Evolutionary conservation across 1,140 invertebrate genomes (phyloP).

Genomic region (Diorhabda elongata): DNA sequence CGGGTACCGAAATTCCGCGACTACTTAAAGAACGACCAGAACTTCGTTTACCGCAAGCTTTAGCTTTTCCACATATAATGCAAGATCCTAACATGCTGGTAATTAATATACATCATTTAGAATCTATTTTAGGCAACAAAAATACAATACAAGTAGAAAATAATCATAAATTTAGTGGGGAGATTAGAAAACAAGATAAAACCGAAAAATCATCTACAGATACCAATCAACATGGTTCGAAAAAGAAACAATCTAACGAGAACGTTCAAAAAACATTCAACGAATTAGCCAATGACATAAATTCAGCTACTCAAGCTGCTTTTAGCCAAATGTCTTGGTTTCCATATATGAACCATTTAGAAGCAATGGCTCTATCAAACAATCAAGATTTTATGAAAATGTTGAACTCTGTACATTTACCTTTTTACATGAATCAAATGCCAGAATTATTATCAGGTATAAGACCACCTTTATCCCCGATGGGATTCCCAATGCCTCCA

Average conservation of each 20-base stretch:
- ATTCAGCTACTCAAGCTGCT: conserved; percentile 61
- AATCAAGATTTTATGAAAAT: conserved; percentile 53
- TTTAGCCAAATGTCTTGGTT: conserved; percentile 69
- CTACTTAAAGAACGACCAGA: conserved; percentile 66
- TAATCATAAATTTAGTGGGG: conserved; percentile 30
- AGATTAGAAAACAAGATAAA: conserved; percentile 28
- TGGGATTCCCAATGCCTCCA: conserved; percentile 49
- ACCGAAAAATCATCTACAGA: conserved; percentile 5
- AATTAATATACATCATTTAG: conserved; percentile 70
- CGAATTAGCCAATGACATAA: conserved; percentile 56
- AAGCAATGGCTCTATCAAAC: conserved; percentile 42
- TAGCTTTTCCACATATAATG: conserved; percentile 65
- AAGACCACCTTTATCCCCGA: conserved; percentile 44
- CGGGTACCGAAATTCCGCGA: conserved; percentile 70
- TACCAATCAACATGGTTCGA: neutral
- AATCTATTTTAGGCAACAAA: conserved; percentile 62
- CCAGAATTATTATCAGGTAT: conserved; percentile 45
- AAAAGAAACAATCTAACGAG: conserved; percentile 9
- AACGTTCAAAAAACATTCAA: conserved; percentile 19
- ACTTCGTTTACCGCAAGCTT: conserved; percentile 64
- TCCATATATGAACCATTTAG: conserved; percentile 63
- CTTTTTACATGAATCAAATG: conserved; percentile 50
- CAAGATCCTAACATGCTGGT: conserved; percentile 75
- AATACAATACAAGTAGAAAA: conserved; percentile 1
- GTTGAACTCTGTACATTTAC: conserved; percentile 37